Conservation (phyloP, 2,113 vertebrate genomes). For the Urocynchramus pylzowi region DNA sequence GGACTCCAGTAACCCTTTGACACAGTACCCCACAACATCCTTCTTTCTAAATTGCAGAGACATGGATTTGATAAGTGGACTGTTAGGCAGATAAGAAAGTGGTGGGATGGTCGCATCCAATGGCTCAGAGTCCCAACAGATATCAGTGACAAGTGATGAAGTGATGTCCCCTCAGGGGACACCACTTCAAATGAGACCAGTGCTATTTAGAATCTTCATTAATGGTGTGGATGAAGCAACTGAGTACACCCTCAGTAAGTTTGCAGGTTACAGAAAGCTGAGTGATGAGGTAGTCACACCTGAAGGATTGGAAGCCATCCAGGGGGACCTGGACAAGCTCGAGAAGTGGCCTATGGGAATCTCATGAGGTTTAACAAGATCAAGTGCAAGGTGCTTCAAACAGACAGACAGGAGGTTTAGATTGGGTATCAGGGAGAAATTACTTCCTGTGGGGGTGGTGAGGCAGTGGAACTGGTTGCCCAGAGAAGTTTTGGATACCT, state of each 20-base stretch:
- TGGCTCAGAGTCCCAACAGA: too few relatives aligned
- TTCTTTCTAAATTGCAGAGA: not conserved
- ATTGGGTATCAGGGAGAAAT: not conserved
- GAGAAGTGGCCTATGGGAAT: not conserved
- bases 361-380: not conserved
- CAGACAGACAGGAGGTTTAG: not conserved
- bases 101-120: not conserved
- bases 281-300: too few relatives aligned
- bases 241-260: not conserved
- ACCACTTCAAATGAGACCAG: accelerated
- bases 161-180: not conserved
- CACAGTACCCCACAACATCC: too few relatives aligned
- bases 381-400: not conserved
- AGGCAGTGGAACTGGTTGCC: not conserved
- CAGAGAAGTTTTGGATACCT: not conserved
- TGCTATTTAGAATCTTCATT: not conserved
- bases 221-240: not conserved
- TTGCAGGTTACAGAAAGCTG: not conserved
- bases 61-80: not conserved
- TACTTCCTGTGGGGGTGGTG: not conserved
- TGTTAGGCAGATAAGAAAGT: not conserved
- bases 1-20: not conserved
- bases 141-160: not conserved
- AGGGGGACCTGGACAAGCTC: not conserved
- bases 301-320: not conserved